Evolutionary conservation across 2,888 invertebrate genomes (phyloP).

Genomic region (Tenthredo scrophulariae): DNA sequence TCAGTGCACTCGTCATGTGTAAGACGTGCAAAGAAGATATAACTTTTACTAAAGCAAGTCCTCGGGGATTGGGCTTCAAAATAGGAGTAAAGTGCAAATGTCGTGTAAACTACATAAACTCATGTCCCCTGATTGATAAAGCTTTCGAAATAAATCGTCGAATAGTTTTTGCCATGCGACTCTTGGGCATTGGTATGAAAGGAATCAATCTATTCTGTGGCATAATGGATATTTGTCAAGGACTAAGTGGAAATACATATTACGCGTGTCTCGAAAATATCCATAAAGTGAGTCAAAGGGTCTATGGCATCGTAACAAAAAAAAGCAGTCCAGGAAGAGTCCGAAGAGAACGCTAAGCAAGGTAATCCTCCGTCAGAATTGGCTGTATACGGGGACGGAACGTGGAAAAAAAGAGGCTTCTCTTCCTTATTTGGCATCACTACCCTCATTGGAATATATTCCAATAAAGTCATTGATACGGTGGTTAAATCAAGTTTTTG

Average conservation of each 20-base stretch:
- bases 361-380: neutral
- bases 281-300: neutral
- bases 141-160: constrained; percentile 47
- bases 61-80: constrained; percentile 33
- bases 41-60: neutral
- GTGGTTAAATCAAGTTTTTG: constrained; percentile 56
- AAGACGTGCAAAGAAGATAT: neutral
- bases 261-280: constrained; percentile 39
- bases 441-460: constrained; percentile 55
- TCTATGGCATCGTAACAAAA: neutral
- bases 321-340: constrained; percentile 52
- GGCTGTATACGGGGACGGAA: constrained; percentile 58
- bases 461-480: constrained; percentile 57
- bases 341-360: too few relatives aligned
- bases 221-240: constrained; percentile 57
- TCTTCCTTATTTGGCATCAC: constrained; percentile 51
- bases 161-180: constrained; percentile 48
- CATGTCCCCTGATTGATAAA: neutral
- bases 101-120: neutral
- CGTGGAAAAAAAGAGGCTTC: constrained; percentile 58
- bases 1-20: constrained; percentile 30
- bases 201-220: constrained; percentile 48
- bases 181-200: constrained; percentile 46
- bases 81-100: neutral
- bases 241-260: constrained; percentile 55